Conservation (phyloP, 2,113 vertebrate species). For the Lasiurus cinereus region DNA sequence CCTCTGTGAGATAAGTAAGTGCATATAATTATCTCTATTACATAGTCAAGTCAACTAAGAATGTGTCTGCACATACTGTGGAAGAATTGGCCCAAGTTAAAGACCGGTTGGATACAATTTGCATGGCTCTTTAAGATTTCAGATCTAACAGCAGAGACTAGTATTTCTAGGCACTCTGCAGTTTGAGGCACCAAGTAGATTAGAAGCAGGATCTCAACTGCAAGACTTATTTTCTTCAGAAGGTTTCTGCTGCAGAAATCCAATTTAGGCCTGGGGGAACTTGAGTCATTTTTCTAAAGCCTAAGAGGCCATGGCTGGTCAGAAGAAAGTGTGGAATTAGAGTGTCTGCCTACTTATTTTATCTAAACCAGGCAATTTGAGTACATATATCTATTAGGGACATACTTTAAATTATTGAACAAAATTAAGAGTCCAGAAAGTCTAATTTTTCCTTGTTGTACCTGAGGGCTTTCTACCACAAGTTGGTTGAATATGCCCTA, state of each 20-base stretch:
- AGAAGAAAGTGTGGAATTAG: constrained; percentile 38
- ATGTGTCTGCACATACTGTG: constrained; percentile 77
- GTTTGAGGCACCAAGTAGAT: constrained; percentile 66
- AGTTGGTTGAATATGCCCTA: not conserved
- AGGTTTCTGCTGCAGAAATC: constrained; percentile 39
- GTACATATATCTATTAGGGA: not conserved
- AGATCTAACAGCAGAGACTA: constrained; percentile 75
- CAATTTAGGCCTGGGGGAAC: constrained; percentile 53
- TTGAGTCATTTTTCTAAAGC: constrained; percentile 65
- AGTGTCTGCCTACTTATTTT: not conserved
- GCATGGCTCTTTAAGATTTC: constrained; percentile 83
- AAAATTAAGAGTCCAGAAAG: not conserved
- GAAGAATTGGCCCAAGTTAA: constrained; percentile 82
- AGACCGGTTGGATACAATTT: constrained; percentile 81
- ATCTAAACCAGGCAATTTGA: not conserved
- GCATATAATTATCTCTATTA: constrained; percentile 82
- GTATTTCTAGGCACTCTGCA: constrained; percentile 79
- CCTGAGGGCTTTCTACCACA: not conserved
- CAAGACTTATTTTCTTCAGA: constrained; percentile 72
- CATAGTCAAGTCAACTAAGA: constrained; percentile 81
- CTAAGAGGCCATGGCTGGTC: not conserved
- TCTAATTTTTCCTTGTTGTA: not conserved
- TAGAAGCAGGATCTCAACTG: constrained; percentile 61
- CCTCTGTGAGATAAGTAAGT: constrained; percentile 79
- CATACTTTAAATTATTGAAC: not conserved